phyloP scores from a whole-genome alignment of 2,113 vertebrate genomes.

The Phalacrocorax carbo region DNA sequence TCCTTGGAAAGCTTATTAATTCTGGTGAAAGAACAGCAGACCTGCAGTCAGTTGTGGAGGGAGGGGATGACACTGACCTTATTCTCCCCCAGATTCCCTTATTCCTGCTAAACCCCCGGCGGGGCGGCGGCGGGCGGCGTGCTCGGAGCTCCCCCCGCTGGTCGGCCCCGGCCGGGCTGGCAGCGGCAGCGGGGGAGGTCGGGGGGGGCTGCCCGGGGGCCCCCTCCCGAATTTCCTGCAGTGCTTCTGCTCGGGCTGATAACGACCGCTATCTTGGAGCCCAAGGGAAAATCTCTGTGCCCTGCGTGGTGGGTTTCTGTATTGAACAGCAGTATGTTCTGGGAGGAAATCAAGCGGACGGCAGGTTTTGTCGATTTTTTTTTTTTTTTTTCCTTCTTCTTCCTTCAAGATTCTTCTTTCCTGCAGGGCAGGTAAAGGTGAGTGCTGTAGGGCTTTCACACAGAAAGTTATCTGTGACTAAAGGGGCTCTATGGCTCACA shows the following conservation, averaged over 20 bases:
- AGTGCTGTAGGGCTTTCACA: background rate
- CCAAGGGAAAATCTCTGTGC: accelerated
- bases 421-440: background rate
- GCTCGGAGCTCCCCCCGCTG: constrained; percentile 48
- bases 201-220: no score
- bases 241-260: accelerated
- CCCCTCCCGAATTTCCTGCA: accelerated
- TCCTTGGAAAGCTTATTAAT: background rate
- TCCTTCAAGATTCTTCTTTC: background rate
- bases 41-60: accelerated
- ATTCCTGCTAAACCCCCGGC: accelerated
- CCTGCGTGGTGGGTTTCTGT: no score
- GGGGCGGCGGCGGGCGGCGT: background rate
- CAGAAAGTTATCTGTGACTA: background rate
- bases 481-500: accelerated
- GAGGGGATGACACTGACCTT: accelerated
- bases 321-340: accelerated
- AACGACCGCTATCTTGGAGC: accelerated
- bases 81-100: accelerated
- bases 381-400: no score
- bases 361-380: background rate
- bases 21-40: background rate
- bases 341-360: background rate
- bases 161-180: background rate
- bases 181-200: background rate